Percentiles rank a stretch among this genome's conserved stretches.
Evolutionary conservation across 2,888 invertebrate genomes (phyloP).

Genomic region (Melanchra persicariae): DNA sequence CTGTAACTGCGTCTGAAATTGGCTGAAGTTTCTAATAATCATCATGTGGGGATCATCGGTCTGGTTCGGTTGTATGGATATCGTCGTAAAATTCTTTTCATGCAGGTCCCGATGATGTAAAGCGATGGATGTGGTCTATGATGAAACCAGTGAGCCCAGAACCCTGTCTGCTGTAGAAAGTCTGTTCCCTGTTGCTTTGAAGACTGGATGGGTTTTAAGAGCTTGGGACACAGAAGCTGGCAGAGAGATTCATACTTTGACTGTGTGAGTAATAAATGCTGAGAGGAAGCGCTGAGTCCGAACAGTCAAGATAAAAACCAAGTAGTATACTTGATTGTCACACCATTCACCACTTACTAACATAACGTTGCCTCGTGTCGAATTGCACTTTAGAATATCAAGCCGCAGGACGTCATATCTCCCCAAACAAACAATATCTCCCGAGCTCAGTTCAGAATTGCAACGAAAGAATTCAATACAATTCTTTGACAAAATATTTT

Average conservation of each 20-base stretch:
- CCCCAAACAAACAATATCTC: constrained; percentile 10
- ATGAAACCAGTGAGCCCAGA: too few relatives aligned
- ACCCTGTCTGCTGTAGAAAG: too few relatives aligned
- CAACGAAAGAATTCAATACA: constrained; percentile 26
- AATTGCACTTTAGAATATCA: constrained; percentile 20
- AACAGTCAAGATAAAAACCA: not conserved
- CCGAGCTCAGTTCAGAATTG: constrained; percentile 25
- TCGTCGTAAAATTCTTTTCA: too few relatives aligned
- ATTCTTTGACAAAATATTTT: constrained; percentile 29
- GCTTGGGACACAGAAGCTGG: accelerated
- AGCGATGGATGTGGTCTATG: too few relatives aligned
- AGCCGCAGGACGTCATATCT: not conserved
- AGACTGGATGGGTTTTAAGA: not conserved
- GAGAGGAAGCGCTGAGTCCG: too few relatives aligned
- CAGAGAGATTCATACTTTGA: not conserved
- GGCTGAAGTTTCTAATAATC: not conserved
- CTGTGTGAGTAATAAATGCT: not conserved
- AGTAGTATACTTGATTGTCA: not conserved
- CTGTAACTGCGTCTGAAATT: not conserved
- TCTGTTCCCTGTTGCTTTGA: not conserved
- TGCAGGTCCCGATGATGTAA: too few relatives aligned
- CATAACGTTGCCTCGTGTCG: not conserved
- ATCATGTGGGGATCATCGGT: not conserved
- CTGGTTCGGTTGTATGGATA: not conserved
- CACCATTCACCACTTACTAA: not conserved